Conservation (phyloP, 1,140 invertebrate genomes). For the Pomacea maculata region DNA sequence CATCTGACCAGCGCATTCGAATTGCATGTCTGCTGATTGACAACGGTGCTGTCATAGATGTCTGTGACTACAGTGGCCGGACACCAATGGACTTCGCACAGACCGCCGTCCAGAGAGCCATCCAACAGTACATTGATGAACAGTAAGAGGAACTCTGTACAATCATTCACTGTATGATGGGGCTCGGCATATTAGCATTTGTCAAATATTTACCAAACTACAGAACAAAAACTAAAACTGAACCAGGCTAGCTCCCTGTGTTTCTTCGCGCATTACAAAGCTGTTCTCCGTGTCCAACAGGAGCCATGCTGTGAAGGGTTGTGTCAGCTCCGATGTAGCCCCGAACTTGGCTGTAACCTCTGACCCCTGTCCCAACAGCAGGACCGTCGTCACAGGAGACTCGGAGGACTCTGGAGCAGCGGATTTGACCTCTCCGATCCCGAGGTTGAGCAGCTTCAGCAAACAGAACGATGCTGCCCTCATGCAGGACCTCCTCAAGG, state of each 20-base stretch:
- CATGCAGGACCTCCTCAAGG: too few relatives aligned
- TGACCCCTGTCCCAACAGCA: too few relatives aligned
- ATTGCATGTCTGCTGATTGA: not conserved
- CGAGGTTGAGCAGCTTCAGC: not conserved
- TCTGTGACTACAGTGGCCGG: constrained; percentile 2
- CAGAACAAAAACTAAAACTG: not conserved
- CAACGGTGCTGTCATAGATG: not conserved
- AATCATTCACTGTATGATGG: too few relatives aligned
- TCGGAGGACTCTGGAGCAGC: not conserved
- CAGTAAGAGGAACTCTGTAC: too few relatives aligned
- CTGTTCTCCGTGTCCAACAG: not conserved
- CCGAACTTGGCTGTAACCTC: too few relatives aligned
- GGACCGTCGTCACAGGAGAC: too few relatives aligned
- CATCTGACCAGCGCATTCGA: not conserved
- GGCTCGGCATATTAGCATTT: not conserved
- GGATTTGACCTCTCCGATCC: not conserved
- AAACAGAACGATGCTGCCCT: too few relatives aligned
- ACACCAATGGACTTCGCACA: not conserved
- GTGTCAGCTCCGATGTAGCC: too few relatives aligned
- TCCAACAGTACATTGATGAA: too few relatives aligned
- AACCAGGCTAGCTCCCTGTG: not conserved
- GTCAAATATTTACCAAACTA: not conserved
- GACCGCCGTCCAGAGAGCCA: not conserved
- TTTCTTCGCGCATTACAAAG: not conserved
- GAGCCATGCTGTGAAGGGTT: not conserved